Evolutionary conservation across 2,888 invertebrate species (phyloP), one percentile per base, ranked within the genome.

Genomic region (Melieria omissa): DNA sequence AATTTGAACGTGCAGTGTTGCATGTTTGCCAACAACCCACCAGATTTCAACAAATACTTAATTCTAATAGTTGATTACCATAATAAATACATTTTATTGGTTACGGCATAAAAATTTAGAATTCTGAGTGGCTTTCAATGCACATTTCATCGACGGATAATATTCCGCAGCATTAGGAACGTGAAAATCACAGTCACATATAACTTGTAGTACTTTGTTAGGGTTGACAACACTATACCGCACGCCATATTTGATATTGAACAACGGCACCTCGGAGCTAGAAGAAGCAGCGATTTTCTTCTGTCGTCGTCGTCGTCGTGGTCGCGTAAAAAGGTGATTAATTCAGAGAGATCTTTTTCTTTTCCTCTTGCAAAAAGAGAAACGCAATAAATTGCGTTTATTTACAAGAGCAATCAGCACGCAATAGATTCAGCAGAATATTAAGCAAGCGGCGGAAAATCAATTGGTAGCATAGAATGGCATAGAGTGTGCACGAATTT

Each of bases 261-360:
- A 64, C 57, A 70, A 69, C 61, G 68, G 65, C 75, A 73, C 74
- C 49, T 58, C 66, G 58, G 65, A 70, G 65, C 62, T 64, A 73
- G 72, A 57, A 72, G 73, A 76, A 74, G 72, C 71, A 65, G 55
- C 61, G 65, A 58, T 76, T 77, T 78, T 77, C 75, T 74, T 73
- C 73, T 77, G 75, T 76, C 75, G 74, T 73, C 70, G 29, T 29
- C 29, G 29, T 29, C 70, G 29, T 29, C 29, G 29, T 29, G 29
- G 73, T 75, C 77, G 76, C 75, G 75, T 76, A 76, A 73, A 77
- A 77, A 78, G 78, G 78, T 78, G 78, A 78, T 78, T 78, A 79
- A 77, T 78, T 29, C 29, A 29, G 29, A 29, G 29, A 29, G 29
- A 29, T 29, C 29, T 29, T 29, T 29, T 29, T 29, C 29, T 29